These are phyloP conservation scores for Callorhinus ursinus DNA, from an alignment of 2,113 vertebrate genomes.

Conservation along the genomic window DNA sequence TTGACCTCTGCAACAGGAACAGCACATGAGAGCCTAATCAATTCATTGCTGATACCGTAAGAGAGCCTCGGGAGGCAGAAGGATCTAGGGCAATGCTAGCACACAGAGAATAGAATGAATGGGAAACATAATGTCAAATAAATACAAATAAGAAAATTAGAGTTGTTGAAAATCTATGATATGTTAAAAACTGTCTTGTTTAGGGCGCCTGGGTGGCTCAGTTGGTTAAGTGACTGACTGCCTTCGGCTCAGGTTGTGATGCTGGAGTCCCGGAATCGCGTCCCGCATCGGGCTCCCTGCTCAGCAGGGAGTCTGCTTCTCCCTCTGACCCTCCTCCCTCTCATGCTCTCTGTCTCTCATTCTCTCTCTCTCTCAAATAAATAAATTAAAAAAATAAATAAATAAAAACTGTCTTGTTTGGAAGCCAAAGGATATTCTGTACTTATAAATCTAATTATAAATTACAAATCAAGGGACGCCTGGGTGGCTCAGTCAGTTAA, in stretches of 20 bases:
- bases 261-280: too few species aligned
- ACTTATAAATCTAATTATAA: conserved; percentile 37
- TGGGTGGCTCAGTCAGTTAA: not conserved
- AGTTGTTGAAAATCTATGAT: not conserved
- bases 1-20: not conserved
- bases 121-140: not conserved
- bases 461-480: not conserved
- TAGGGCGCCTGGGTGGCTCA: not conserved
- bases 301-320: too few species aligned
- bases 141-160: conserved; percentile 30
- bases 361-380: too few species aligned
- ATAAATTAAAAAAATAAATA: too few species aligned
- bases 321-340: too few species aligned
- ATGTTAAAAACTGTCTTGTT: not conserved
- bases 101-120: not conserved
- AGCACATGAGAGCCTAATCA: not conserved
- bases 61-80: not conserved
- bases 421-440: not conserved
- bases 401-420: not conserved
- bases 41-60: not conserved
- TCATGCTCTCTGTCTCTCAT: too few species aligned
- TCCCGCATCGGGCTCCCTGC: too few species aligned
- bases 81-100: not conserved
- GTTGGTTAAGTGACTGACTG: too few species aligned
- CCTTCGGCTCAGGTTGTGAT: too few species aligned